Conservation (phyloP, 2,797 vertebrate species). For the Alca torda region DNA sequence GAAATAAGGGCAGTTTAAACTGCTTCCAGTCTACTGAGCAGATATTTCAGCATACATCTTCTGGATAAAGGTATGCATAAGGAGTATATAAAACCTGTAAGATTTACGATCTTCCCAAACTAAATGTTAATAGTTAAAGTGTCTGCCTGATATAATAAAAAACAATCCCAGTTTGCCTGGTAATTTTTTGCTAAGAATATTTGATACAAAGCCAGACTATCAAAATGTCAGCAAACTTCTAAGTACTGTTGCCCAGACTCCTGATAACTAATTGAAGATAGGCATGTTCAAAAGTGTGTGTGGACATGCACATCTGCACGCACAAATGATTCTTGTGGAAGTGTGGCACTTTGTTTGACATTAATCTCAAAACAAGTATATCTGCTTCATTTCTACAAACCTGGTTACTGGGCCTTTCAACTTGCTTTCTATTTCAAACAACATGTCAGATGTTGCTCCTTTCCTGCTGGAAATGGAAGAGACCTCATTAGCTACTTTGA, state of each 20-base stretch:
- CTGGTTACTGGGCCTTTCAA: not conserved
- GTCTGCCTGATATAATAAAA: not conserved
- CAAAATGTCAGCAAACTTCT: not conserved
- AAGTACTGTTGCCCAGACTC: not conserved
- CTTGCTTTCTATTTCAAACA: not conserved
- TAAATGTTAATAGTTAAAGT: not conserved
- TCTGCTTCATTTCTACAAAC: not conserved
- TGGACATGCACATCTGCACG: not conserved
- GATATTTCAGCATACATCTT: not conserved
- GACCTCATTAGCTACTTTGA: not conserved
- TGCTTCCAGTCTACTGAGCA: not conserved
- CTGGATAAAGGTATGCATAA: not conserved
- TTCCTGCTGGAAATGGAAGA: not conserved
- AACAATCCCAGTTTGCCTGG: not conserved
- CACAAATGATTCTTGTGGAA: not conserved
- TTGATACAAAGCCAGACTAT: not conserved
- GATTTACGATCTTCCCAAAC: not conserved
- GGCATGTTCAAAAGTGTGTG: not conserved
- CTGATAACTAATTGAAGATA: not conserved
- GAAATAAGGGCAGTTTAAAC: not conserved
- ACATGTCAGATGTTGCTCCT: not conserved
- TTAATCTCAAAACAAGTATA: not conserved
- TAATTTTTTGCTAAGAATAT: not conserved
- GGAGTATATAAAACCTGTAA: not conserved
- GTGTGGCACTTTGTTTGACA: not conserved